Base-by-base conservation (phyloP, 1,140 invertebrate species). In the Tetramorium parvispinum region DNA sequence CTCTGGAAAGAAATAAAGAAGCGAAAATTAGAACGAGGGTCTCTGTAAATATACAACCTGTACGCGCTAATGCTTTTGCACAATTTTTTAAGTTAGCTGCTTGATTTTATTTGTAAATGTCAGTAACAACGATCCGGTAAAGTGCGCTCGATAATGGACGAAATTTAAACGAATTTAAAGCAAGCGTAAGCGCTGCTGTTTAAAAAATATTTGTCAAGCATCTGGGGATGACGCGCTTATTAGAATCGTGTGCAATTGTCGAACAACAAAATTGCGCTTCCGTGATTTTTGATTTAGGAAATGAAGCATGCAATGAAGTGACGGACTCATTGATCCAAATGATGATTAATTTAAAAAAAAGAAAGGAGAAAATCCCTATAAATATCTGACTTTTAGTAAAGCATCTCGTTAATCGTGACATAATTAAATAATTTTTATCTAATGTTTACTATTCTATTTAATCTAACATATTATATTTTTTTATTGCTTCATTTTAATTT, bases 1-100 rank as follows among this genome's bases (percentile, higher is more conserved):
- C 0, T 82, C 79, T 83, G 53, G 21, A 82, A 82, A 43, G 11
- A 91, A 21, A 53, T 40, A 91, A 90, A 91, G 89, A 66, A 92
- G 85, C 43, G 61, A 21, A 13, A 40, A 71, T 55, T 57, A 59
- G 11, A 27, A 37, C 24, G 11, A 55, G 4, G 37, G 10, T 49
- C 21, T 8, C 11, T 16, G 6, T 32, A 46, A 18, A 46, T 51
- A 43, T 10, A 18, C 32, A 32, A 3, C 32, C 3, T 4, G 32
- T 2, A 27, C 16, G 32, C 18, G 11, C 43, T 68, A 32, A 57
- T 73, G 13, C n/a, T 59, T 57, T 27, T 4, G 16, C 55, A n/a
- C n/a, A 57, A 71, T 71, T 75, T 73, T 73, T 83, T 49, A 59
- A 75, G 75, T 61, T 32, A 51, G 0, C 40, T 43, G 37, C 18